These are phyloP conservation scores for Parauchenoglanis ngamensis DNA, from an alignment of 2,797 vertebrate genomes.

Conservation along the genomic window DNA sequence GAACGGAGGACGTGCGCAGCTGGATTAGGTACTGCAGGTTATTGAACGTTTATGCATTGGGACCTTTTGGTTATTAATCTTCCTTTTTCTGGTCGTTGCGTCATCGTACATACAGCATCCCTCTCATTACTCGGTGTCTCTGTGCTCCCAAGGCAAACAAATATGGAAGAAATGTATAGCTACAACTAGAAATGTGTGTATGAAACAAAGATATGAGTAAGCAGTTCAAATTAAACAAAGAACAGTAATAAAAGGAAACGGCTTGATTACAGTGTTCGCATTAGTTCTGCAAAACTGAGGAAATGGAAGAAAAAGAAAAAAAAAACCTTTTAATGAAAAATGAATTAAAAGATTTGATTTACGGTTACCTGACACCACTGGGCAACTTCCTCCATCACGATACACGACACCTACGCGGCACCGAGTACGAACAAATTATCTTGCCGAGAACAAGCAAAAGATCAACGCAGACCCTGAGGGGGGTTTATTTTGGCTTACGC, in stretches of 20 bases:
- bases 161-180: constrained; percentile 49
- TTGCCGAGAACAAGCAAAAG: constrained; percentile 17
- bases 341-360: constrained; percentile 2
- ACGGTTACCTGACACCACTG: neutral
- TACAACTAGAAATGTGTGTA: constrained; percentile 59
- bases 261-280: constrained; percentile 14
- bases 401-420: neutral
- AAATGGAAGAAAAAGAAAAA: neutral
- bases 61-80: constrained; percentile 6
- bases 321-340: neutral
- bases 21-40: neutral
- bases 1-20: neutral
- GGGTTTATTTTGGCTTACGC: constrained; percentile 7
- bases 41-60: neutral
- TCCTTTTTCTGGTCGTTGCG: neutral
- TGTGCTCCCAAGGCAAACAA: constrained; percentile 49
- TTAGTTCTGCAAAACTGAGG: neutral
- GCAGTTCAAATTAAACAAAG: constrained; percentile 36
- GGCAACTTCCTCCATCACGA: constrained; percentile 17
- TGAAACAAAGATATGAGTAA: constrained; percentile 27
- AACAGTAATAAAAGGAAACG: neutral
- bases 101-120: neutral
- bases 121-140: constrained; percentile 23
- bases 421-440: neutral
- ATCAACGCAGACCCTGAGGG: constrained; percentile 27